phyloP scores from a whole-genome alignment of 2,888 invertebrate species.

The Terebella lapidaria region DNA sequence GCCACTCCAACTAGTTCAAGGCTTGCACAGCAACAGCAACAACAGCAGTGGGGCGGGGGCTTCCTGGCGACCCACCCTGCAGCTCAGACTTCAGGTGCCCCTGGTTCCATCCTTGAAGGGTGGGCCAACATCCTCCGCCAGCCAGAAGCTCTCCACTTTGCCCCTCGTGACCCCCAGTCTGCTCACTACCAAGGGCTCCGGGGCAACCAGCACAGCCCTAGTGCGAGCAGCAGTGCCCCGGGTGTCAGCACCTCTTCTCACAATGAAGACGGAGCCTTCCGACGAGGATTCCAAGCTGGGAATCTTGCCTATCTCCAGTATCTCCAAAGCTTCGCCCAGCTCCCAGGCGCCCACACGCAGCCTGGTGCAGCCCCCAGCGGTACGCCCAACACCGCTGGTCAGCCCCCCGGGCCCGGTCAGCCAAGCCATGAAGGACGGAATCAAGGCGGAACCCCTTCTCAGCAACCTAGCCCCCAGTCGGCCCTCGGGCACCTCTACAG shows the following conservation, averaged over 20 bases:
- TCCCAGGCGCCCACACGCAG: too few species aligned
- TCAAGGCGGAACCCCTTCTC: background rate
- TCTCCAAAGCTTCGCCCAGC: too few species aligned
- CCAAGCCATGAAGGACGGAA: background rate
- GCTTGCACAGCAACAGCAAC: conserved; percentile 12
- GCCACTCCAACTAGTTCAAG: conserved; percentile 15
- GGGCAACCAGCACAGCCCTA: background rate
- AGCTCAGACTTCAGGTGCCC: background rate
- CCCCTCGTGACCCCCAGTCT: too few species aligned
- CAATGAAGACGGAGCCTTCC: background rate
- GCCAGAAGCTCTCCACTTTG: too few species aligned
- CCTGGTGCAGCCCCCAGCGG: too few species aligned
- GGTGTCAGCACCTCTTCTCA: background rate
- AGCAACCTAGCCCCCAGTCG: background rate
- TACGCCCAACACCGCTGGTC: background rate
- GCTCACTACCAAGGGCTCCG: too few species aligned
- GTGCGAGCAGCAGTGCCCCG: background rate
- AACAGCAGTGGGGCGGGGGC: background rate
- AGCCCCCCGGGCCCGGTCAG: background rate
- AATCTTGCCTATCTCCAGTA: too few species aligned
- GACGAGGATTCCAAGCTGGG: too few species aligned
- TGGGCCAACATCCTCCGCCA: background rate
- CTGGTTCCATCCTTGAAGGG: background rate
- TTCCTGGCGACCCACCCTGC: background rate
- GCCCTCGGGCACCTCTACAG: background rate